These are phyloP conservation scores for Eugnorisma glareosa DNA, from an alignment of 2,888 invertebrate genomes.

Conservation along the genomic window DNA sequence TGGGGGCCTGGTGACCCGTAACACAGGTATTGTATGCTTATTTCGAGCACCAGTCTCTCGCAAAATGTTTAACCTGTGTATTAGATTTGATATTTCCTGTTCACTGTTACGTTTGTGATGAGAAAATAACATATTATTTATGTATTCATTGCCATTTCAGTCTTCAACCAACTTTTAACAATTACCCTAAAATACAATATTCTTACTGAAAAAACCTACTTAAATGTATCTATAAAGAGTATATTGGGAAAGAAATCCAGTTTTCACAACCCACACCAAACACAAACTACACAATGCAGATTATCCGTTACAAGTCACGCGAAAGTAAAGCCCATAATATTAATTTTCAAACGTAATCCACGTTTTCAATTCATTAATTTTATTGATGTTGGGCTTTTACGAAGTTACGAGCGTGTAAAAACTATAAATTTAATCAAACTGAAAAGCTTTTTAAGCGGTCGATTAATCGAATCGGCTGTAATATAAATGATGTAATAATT, in stretches of 20 bases:
- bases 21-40: no score
- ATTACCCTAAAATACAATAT: neutral
- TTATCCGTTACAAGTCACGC: constrained; percentile 38
- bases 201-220: neutral
- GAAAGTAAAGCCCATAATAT: constrained; percentile 41
- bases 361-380: constrained; percentile 64
- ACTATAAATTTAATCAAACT: constrained; percentile 62
- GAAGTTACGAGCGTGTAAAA: constrained; percentile 54
- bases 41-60: no score
- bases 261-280: constrained; percentile 6
- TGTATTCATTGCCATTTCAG: no score
- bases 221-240: neutral
- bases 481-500: constrained; percentile 40
- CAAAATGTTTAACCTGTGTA: no score
- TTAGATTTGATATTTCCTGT: no score
- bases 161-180: neutral
- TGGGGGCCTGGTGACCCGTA: no score
- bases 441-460: constrained; percentile 46
- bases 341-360: constrained; percentile 63
- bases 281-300: constrained; percentile 26
- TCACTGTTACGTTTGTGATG: no score
- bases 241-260: constrained; percentile 5
- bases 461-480: constrained; percentile 38
- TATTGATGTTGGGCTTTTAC: constrained; percentile 57
- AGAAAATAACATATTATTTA: no score